phyloP scores from a whole-genome alignment of 2,113 vertebrate genomes.

The Leptobrachium leishanense region DNA sequence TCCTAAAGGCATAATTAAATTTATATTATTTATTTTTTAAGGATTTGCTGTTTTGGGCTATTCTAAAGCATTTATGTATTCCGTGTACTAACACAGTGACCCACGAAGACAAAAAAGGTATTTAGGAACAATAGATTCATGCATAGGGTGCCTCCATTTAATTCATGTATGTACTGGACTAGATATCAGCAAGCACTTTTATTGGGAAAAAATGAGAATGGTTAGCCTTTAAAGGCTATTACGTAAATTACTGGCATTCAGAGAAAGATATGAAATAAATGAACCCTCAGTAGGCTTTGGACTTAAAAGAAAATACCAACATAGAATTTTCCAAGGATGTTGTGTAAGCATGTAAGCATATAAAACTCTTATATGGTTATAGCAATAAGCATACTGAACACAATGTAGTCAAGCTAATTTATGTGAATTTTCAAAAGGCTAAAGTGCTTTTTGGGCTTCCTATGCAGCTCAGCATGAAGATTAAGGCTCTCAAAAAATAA shows the following conservation, averaged over 20 bases:
- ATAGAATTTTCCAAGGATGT: slow-evolving; percentile 24
- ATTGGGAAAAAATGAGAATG: slow-evolving; percentile 29
- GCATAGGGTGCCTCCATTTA: slow-evolving; percentile 42
- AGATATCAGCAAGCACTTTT: slow-evolving; percentile 42
- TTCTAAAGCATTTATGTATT: slow-evolving; percentile 26
- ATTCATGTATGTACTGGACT: slow-evolving; percentile 20
- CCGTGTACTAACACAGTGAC: slow-evolving; percentile 2
- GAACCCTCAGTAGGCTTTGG: slow-evolving; percentile 23
- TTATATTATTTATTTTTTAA: slow-evolving; percentile 14
- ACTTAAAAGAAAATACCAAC: slow-evolving; percentile 35
- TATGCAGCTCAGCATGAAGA: slow-evolving; percentile 19
- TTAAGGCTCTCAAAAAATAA: slow-evolving; percentile 1
- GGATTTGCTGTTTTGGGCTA: slow-evolving; percentile 1
- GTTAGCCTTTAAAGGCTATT: slow-evolving; percentile 39
- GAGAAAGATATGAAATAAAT: slow-evolving; percentile 34
- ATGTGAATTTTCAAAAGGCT: slow-evolving; percentile 5
- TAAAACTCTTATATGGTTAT: slow-evolving; percentile 3
- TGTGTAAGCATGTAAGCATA: slow-evolving; percentile 18
- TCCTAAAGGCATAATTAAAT: slow-evolving; percentile 17
- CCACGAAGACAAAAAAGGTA: slow-evolving; percentile 23
- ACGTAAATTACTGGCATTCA: slow-evolving; percentile 40
- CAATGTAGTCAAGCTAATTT: not conserved
- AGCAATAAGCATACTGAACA: not conserved
- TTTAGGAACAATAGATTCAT: slow-evolving; percentile 27
- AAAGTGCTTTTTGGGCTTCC: slow-evolving; percentile 18